A percentile compares a stretch with the other conserved stretches of the same genome.
Conservation (phyloP, 2,797 vertebrate genomes). For the Meda fulgida region DNA sequence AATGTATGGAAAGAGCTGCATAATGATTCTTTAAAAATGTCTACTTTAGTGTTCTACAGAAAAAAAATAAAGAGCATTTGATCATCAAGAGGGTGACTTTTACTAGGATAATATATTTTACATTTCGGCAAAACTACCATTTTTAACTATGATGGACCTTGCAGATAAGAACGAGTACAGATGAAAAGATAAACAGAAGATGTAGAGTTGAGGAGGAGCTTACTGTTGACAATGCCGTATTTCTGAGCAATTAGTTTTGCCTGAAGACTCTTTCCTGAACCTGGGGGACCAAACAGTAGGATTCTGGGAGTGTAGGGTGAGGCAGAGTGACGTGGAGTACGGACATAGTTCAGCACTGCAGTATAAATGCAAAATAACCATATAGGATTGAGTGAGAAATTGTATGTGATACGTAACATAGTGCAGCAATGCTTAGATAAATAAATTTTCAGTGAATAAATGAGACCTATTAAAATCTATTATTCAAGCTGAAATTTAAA, state of each 20-base stretch:
- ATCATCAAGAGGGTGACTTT: not conserved
- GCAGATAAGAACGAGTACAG: not conserved
- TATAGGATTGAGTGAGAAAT: slow-evolving; percentile 13
- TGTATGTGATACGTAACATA: not conserved
- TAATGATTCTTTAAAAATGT: too few relatives aligned
- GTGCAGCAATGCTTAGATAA: not conserved
- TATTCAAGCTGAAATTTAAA: slow-evolving; percentile 18
- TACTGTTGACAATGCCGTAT: slow-evolving; percentile 86
- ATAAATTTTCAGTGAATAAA: slow-evolving; percentile 30
- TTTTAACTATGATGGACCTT: not conserved
- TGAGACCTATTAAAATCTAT: slow-evolving; percentile 29
- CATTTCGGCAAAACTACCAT: not conserved
- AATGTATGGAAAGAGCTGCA: not conserved
- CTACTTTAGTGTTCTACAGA: not conserved
- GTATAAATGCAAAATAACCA: slow-evolving; percentile 37
- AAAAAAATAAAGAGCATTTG: not conserved
- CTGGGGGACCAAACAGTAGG: slow-evolving; percentile 85
- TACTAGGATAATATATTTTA: not conserved
- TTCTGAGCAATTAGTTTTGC: slow-evolving; percentile 85
- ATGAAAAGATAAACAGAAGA: not conserved
- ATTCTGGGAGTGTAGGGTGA: slow-evolving; percentile 86
- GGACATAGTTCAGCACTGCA: slow-evolving; percentile 81
- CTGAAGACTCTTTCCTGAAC: slow-evolving; percentile 89
- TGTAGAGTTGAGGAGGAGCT: slow-evolving; percentile 65
- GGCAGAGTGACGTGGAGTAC: slow-evolving; percentile 68